A percentile compares a stretch with the other conserved stretches of the same genome.
These are phyloP conservation scores for Ophion costatus DNA, from an alignment of 2,888 invertebrate species.

Conservation along the genomic window DNA sequence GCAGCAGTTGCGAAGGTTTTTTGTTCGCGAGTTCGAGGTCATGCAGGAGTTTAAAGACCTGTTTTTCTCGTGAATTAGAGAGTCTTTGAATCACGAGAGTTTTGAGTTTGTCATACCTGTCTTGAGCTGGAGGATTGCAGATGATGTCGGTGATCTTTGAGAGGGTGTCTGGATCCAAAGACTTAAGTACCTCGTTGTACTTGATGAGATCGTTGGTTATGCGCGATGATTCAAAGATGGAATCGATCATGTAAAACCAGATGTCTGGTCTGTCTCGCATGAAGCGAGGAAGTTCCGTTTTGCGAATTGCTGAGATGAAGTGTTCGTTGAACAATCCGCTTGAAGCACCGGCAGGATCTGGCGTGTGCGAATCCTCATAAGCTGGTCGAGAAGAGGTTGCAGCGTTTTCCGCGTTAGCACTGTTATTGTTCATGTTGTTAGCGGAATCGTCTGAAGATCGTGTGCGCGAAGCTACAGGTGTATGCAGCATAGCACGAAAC, in stretches of 20 bases:
- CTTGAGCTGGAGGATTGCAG: not conserved
- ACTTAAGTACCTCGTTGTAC: not conserved
- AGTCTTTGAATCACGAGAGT: not conserved
- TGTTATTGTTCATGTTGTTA: too few relatives aligned
- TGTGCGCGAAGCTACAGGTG: too few relatives aligned
- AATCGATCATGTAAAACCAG: constrained; percentile 8
- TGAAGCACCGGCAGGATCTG: too few relatives aligned
- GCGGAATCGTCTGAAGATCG: too few relatives aligned
- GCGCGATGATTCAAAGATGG: not conserved
- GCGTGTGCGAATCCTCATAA: too few relatives aligned
- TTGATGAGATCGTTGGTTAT: not conserved
- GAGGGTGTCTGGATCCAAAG: not conserved
- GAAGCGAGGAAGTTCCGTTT: not conserved
- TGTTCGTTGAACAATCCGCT: not conserved
- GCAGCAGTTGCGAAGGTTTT: constrained; percentile 2
- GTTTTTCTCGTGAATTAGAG: constrained; percentile 2
- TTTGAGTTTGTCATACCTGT: not conserved
- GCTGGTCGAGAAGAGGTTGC: too few relatives aligned
- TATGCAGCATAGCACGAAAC: too few relatives aligned
- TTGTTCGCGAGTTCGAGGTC: constrained; percentile 1
- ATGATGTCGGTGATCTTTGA: not conserved
- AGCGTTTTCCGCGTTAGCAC: too few relatives aligned
- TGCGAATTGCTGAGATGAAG: not conserved
- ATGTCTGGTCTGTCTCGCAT: not conserved
- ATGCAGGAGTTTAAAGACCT: not conserved